Evolutionary conservation across 2,797 vertebrate genomes (phyloP), one percentile per base, ranked within the genome.

Genomic region (Lepilemur ruficaudatus): DNA sequence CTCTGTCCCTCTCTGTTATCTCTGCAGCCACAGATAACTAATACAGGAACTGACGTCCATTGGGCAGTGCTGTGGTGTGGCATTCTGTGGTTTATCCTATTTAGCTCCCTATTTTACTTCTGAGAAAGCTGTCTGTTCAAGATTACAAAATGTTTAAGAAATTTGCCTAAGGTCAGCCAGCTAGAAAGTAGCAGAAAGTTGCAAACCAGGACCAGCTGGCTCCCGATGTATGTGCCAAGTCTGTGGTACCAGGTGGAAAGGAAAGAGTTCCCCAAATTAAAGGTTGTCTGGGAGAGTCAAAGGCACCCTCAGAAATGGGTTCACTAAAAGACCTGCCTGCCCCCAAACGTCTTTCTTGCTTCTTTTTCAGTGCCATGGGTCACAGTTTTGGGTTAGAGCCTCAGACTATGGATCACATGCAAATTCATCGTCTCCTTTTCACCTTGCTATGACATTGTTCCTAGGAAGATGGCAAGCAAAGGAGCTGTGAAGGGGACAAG

Each of bases 91-190:
- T 81, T 61, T 80, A n/a, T 65, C 55, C 61, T 55, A 30, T n/a
- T 81, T 83, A 88, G 30, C 59, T 91, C 9, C 25, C 23, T 13
- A n/a, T 75, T 79, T 75, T 41, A 85, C 32, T 93, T 48, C 32
- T 81, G 69, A 67, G 50, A 75, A 72, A 80, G 46, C 1, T 52
- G 10, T 59, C 13, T 4, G 43, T 73, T n/a, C 52, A 87, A 76
- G 67, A 92, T 67, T 20, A 67, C 0, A 4, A 9, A 48, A 32
- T 22, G 5, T 30, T 43, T 52, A 32, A 82, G 57, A 75, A 50
- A 91, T 48, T 43, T 61, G 61, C 25, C n/a, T 22, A 32, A 50
- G 41, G 61, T 63, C 38, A 48, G 30, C n/a, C 35, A 61, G 28
- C 48, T 28, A 91, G 65, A n/a, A 61, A 69, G 43, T 22, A 89